phyloP scores from a whole-genome alignment of 2,888 invertebrate species.

The Nomada flava region DNA sequence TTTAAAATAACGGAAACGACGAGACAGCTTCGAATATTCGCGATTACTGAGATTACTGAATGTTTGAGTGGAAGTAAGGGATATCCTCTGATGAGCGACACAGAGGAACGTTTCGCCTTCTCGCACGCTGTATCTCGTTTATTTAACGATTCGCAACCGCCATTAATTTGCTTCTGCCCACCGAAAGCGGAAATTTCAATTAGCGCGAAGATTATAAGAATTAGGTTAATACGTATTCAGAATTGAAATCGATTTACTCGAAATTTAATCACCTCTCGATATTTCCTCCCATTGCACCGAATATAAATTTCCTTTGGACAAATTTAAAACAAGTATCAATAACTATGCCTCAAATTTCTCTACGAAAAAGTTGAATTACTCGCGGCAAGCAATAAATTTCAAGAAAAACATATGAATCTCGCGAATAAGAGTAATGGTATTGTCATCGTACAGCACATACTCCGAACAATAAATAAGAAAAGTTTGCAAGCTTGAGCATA shows the following conservation, averaged over 20 bases:
- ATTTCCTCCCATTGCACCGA: slow-evolving; percentile 4
- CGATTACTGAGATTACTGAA: background rate
- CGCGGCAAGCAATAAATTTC: background rate
- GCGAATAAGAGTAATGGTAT: slow-evolving; percentile 50
- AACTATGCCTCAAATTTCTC: no score
- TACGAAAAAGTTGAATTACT: background rate
- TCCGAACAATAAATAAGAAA: slow-evolving; percentile 51
- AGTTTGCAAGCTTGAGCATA: slow-evolving; percentile 29
- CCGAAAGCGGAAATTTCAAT: slow-evolving; percentile 50
- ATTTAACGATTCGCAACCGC: slow-evolving; percentile 30
- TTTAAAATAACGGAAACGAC: background rate
- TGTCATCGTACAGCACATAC: slow-evolving; percentile 36
- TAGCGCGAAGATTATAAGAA: slow-evolving; percentile 54
- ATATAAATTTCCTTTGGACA: slow-evolving; percentile 22
- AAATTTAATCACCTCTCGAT: slow-evolving; percentile 47
- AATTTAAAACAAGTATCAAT: no score
- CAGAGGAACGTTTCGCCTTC: background rate
- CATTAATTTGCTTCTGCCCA: slow-evolving; percentile 32
- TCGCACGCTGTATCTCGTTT: slow-evolving; percentile 9
- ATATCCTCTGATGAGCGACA: background rate
- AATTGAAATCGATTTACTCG: slow-evolving; percentile 49
- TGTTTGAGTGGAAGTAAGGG: background rate
- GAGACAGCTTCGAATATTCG: background rate
- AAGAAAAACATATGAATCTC: slow-evolving; percentile 5
- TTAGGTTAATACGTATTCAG: slow-evolving; percentile 55